Evolutionary conservation across 2,797 vertebrate genomes (phyloP).

Genomic region (Pempheris klunzingeri): DNA sequence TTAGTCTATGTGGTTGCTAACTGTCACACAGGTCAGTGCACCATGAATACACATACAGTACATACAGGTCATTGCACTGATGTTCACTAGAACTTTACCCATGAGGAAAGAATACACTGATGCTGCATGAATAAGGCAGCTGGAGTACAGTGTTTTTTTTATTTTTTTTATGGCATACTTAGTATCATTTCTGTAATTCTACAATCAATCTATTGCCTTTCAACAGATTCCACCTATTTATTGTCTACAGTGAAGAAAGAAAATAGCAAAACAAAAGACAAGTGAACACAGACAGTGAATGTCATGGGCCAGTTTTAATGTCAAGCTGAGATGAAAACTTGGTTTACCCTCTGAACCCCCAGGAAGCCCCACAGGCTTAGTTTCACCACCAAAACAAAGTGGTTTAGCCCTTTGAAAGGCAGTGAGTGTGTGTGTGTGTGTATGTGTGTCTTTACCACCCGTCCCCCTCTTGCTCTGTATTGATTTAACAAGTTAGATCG

Average conservation of each 20-base stretch:
- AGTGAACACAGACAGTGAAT: slow-evolving; percentile 18
- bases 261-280: slow-evolving; percentile 1
- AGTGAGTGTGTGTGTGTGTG: slow-evolving; percentile 1
- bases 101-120: slow-evolving; percentile 29
- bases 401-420: slow-evolving; percentile 15
- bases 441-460: slow-evolving; percentile 5
- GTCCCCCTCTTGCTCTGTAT: not conserved
- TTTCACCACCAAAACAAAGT: slow-evolving; percentile 21
- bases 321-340: slow-evolving; percentile 40
- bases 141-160: slow-evolving; percentile 2
- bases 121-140: slow-evolving; percentile 25
- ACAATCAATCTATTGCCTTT: not conserved
- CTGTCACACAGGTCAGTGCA: slow-evolving; percentile 51
- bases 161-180: not conserved
- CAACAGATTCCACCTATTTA: not conserved
- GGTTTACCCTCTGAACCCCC: slow-evolving; percentile 1
- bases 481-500: slow-evolving; percentile 7
- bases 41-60: slow-evolving; percentile 32
- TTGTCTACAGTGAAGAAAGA: not conserved
- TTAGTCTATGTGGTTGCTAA: slow-evolving; percentile 5
- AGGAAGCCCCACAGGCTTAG: slow-evolving; percentile 11
- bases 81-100: slow-evolving; percentile 24
- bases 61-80: slow-evolving; percentile 55
- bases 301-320: slow-evolving; percentile 25
- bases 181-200: not conserved